Conservation (phyloP, 35 echinoderm and acorn worm genomes). For the Diadema setosum region DNA sequence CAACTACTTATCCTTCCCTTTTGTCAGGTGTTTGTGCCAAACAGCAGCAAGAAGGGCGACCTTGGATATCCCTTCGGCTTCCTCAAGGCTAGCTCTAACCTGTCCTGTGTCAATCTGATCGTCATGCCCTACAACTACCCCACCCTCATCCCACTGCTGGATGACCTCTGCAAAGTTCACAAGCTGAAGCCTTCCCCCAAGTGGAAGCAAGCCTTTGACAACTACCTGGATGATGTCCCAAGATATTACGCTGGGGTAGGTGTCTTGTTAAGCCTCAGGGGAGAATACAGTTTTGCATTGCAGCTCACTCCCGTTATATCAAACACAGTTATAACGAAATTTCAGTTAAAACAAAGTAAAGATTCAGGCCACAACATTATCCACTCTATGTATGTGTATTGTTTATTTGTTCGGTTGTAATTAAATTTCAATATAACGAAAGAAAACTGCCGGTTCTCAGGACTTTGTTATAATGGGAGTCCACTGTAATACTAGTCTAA, state of each 20-base stretch:
- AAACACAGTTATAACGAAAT: too few species aligned
- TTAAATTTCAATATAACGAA: too few species aligned
- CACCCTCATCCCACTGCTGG: slow-evolving; percentile 66
- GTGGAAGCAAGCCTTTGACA: slow-evolving; percentile 92
- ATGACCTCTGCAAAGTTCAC: slow-evolving; percentile 97
- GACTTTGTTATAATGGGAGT: too few species aligned
- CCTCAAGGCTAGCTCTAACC: slow-evolving; percentile 87
- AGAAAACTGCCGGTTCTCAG: too few species aligned
- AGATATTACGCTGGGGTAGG: slow-evolving; percentile 96
- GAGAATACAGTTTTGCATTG: too few species aligned
- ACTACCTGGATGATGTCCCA: slow-evolving; percentile 87
- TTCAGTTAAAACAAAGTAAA: too few species aligned
- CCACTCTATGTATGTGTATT: too few species aligned
- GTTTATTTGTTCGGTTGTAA: too few species aligned
- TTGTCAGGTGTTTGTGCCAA: slow-evolving; percentile 71
- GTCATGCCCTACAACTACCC: slow-evolving; percentile 98
- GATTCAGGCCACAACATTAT: too few species aligned
- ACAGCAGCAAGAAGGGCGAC: slow-evolving; percentile 56
- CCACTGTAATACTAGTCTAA: too few species aligned
- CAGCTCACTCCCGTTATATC: too few species aligned
- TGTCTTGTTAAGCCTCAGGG: too few species aligned
- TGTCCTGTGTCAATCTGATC: slow-evolving; percentile 86
- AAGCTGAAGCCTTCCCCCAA: slow-evolving; percentile 81
- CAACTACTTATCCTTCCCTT: neutral
- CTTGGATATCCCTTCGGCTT: slow-evolving; percentile 94